Evolutionary conservation across 2,888 invertebrate genomes (phyloP).

Genomic region (Xanthorhoe spadicearia): DNA sequence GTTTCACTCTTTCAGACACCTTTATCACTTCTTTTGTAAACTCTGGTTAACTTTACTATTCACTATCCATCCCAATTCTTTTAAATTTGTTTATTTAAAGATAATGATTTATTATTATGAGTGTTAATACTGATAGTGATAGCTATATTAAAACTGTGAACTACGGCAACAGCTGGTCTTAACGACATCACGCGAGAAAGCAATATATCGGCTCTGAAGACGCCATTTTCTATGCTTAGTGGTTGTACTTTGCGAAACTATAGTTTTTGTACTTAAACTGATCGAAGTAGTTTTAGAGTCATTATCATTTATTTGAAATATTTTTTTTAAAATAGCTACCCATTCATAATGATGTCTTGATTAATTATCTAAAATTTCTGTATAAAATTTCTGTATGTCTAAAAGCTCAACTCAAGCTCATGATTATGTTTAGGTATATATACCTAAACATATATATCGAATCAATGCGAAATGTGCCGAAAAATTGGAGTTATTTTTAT

Average conservation of each 20-base stretch:
- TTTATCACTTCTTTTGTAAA: too few relatives aligned
- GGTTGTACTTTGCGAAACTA: conserved; percentile 29
- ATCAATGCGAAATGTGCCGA: too few relatives aligned
- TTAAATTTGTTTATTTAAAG: too few relatives aligned
- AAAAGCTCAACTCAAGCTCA: too few relatives aligned
- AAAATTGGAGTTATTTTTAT: too few relatives aligned
- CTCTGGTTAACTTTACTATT: too few relatives aligned
- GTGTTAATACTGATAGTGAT: conserved; percentile 8
- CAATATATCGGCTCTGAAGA: conserved; percentile 80
- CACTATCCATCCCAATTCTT: too few relatives aligned
- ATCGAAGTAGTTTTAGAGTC: conserved; percentile 11
- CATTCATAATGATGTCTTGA: background rate
- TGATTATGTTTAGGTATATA: too few relatives aligned
- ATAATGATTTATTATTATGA: background rate
- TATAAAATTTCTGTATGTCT: too few relatives aligned
- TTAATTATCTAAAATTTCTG: background rate
- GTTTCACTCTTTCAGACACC: too few relatives aligned
- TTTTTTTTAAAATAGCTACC: background rate
- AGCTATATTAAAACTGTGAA: conserved; percentile 48
- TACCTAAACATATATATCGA: too few relatives aligned
- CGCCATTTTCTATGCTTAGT: conserved; percentile 68
- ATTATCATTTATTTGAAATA: background rate
- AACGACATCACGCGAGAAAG: conserved; percentile 82
- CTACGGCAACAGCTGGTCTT: conserved; percentile 71
- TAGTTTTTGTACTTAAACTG: conserved; percentile 22